A percentile compares a stretch with the other conserved stretches of the same genome.
phyloP scores from a whole-genome alignment of 2,888 invertebrate species.

The Rhagium mordax region DNA sequence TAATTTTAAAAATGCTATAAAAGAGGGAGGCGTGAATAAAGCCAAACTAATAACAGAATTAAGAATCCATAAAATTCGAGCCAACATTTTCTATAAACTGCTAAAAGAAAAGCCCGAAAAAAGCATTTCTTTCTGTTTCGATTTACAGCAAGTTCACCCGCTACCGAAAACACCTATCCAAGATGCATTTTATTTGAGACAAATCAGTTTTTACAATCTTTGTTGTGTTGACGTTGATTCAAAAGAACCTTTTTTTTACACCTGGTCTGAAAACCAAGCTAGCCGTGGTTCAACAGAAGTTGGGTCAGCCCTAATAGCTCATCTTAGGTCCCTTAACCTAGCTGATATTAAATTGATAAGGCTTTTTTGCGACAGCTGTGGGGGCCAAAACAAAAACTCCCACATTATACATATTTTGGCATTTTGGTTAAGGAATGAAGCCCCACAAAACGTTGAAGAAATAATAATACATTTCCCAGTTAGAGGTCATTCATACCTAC shows the following conservation, averaged over 20 bases:
- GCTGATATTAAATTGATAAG: neutral
- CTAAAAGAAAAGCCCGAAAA: neutral
- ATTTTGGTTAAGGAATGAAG: neutral
- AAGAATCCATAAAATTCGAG: conserved; percentile 1
- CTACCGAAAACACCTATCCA: conserved; percentile 6
- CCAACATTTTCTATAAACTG: neutral
- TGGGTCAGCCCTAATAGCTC: neutral
- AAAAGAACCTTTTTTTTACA: neutral
- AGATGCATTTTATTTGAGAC: neutral
- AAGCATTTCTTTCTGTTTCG: neutral
- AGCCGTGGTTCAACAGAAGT: conserved; percentile 8
- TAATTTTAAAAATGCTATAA: conserved; percentile 2
- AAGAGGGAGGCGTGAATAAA: neutral
- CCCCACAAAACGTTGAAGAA: neutral
- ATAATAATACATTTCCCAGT: conserved; percentile 20
- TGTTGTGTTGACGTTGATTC: neutral
- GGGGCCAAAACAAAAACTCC: too few species aligned
- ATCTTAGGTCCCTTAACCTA: neutral
- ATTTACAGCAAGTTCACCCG: conserved; percentile 4
- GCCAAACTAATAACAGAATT: neutral
- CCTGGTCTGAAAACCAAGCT: conserved; percentile 3
- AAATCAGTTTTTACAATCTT: neutral
- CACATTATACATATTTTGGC: neutral
- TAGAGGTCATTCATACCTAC: neutral
- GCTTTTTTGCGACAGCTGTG: neutral